A percentile compares a stretch with the other conserved stretches of the same genome.
Conservation (phyloP, 2,113 vertebrate species). For the Phylloscopus trochiloides region DNA sequence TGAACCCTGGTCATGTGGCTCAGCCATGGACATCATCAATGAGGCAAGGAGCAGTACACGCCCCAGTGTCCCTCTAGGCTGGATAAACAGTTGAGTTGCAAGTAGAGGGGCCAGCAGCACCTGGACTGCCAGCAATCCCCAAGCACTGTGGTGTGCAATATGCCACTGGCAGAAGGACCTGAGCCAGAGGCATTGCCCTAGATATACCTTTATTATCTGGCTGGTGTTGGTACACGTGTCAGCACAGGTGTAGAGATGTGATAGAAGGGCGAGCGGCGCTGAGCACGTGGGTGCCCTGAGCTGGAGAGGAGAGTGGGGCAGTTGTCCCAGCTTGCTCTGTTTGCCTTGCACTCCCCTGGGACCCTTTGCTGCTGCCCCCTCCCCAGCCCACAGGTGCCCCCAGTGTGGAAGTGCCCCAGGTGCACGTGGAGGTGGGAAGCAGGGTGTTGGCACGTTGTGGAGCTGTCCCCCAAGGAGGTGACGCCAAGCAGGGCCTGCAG, state of each 20-base stretch:
- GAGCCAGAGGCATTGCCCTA: neutral
- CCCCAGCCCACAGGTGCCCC: neutral
- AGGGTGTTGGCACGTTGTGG: neutral
- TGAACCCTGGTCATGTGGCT: neutral
- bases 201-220: conserved; percentile 56
- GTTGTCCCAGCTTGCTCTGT: neutral
- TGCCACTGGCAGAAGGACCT: neutral
- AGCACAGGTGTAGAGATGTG: neutral
- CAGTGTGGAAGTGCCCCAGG: neutral
- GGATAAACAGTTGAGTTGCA: neutral
- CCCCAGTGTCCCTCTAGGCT: fast-evolving
- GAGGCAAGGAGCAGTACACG: neutral
- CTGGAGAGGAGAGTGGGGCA: neutral
- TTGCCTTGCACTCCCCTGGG: neutral
- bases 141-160: fast-evolving
- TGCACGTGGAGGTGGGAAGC: neutral
- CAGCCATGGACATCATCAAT: fast-evolving
- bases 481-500: neutral
- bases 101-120: neutral
- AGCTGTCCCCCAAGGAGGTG: neutral
- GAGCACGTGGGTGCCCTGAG: neutral
- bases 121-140: fast-evolving
- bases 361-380: neutral
- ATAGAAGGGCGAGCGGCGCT: neutral
- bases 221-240: conserved; percentile 39